Evolutionary conservation across 2,888 invertebrate species (phyloP).

Genomic region (Drosophila setosimentum): DNA sequence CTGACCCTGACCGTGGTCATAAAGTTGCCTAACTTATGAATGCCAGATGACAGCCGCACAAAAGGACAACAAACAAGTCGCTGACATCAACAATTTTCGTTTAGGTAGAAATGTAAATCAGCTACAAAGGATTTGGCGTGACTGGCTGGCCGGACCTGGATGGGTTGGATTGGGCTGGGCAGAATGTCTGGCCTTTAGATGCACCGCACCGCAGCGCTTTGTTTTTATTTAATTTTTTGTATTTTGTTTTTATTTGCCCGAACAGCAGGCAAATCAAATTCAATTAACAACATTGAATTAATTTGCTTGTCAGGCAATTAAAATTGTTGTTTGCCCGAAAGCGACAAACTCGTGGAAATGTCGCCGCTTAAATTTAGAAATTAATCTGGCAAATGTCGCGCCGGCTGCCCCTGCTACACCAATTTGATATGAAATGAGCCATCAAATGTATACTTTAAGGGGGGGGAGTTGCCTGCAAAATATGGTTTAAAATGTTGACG

Average conservation of each 20-base stretch:
- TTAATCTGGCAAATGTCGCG: constrained; percentile 75
- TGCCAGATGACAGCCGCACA: constrained; percentile 73
- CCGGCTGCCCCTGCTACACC: constrained; percentile 43
- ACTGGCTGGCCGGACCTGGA: not conserved
- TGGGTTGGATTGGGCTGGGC: not conserved
- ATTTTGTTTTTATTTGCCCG: constrained; percentile 38
- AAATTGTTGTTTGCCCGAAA: constrained; percentile 69
- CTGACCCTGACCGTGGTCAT: constrained; percentile 53
- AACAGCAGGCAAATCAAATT: constrained; percentile 82
- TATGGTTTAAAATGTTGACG: constrained; percentile 60
- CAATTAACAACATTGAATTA: constrained; percentile 85
- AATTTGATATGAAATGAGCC: constrained; percentile 74
- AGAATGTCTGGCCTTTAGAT: constrained; percentile 54
- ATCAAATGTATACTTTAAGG: constrained; percentile 40
- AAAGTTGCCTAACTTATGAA: constrained; percentile 81
- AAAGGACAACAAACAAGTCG: constrained; percentile 65
- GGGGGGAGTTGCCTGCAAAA: constrained; percentile 27
- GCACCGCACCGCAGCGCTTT: constrained; percentile 42
- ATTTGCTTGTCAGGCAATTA: constrained; percentile 84
- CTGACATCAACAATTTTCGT: constrained; percentile 19
- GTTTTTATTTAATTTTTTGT: constrained; percentile 13
- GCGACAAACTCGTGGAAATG: constrained; percentile 57
- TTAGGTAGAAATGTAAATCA: constrained; percentile 68
- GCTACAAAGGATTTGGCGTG: constrained; percentile 57
- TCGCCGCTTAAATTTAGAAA: constrained; percentile 79